Evolutionary conservation across 2,888 invertebrate genomes (phyloP).

Genomic region (Punctoribates punctum): DNA sequence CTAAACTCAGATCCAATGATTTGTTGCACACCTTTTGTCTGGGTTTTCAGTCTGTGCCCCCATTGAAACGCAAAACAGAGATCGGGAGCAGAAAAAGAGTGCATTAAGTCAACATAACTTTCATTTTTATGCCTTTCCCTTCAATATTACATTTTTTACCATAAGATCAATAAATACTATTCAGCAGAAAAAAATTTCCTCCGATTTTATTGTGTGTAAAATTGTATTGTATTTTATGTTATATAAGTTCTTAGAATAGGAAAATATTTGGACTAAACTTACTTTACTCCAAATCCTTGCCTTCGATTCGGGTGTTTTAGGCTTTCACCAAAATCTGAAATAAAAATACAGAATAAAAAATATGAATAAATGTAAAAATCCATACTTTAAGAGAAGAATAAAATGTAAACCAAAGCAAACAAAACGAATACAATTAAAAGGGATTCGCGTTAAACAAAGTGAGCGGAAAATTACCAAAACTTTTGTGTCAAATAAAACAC

Average conservation of each 20-base stretch:
- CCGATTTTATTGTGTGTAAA: background rate
- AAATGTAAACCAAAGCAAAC: no score
- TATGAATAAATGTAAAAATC: no score
- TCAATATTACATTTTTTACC: conserved; percentile 27
- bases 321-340: conserved; percentile 7
- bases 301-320: background rate
- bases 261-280: background rate
- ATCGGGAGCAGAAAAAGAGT: background rate
- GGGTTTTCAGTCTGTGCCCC: no score
- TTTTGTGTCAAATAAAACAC: no score
- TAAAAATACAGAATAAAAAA: background rate
- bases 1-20: background rate
- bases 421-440: no score
- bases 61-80: background rate
- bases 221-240: background rate
- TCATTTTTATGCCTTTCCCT: background rate
- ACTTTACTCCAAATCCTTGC: background rate
- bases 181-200: background rate
- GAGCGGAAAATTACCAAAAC: no score
- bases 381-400: no score
- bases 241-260: background rate
- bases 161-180: conserved; percentile 32
- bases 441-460: no score
- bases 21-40: conserved; percentile 22
- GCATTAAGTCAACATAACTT: conserved; percentile 23